Evolutionary conservation across 2,888 invertebrate species (phyloP), one percentile per base, ranked within the genome.

Genomic region (Hermodice carunculata): DNA sequence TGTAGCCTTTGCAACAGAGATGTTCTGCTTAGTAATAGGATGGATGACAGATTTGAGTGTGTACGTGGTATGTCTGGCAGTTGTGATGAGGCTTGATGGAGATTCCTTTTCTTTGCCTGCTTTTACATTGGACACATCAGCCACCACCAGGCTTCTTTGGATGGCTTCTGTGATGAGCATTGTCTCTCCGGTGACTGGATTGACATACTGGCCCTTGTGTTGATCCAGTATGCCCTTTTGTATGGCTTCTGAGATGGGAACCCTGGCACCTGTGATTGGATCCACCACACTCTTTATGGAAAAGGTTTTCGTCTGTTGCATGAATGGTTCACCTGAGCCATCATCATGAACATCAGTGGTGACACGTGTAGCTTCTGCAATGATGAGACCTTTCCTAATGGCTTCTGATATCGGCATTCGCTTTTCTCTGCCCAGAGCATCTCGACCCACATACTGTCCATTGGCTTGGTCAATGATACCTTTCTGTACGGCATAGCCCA

Each of bases 1-100:
- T 78, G 97, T 95, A 32, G 96, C 96, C 89, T 96, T 95, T 71
- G 95, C 86, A 70, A 98, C 89, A n/a, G 95, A 94, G 40, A 97
- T 89, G 82, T 92, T 91, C 74, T 84, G 84, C 29, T 87, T 86
- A 29, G 87, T 88, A 91, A 92, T 89, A 71, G 88, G 86, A 77
- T 94, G 92, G 51, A 90, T 90, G 78, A 94, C 92, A 67, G 79
- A 78, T 43, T 78, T 79, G n/a, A 85, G 78, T 58, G 79, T 76
- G 46, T 82, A 75, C 4, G 81, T 81, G 24, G 81, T 80, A 61
- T 80, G 68, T 63, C 82, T 81, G 19, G 81, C 79, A 19, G 81
- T 82, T 11, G 76, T 80, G 11, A 84, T 66, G 26, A 56, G 56
- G 51, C 56, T 67, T n/a, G n/a, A n/a, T 11, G 44, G 40, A 14